Conservation (phyloP, 2,113 vertebrate genomes). For the Nansenia antarctica region DNA sequence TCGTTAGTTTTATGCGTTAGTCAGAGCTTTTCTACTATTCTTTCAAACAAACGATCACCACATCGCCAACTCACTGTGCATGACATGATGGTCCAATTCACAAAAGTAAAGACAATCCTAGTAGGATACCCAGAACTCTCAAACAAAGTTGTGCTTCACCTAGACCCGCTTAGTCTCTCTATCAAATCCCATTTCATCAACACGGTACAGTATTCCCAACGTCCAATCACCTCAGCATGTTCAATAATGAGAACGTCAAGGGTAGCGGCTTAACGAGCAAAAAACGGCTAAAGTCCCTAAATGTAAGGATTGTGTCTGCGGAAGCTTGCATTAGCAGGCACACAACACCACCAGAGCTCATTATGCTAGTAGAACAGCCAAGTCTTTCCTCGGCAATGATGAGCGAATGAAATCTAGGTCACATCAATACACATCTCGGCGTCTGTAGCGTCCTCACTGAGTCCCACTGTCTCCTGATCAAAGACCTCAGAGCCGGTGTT, state of each 20-base stretch:
- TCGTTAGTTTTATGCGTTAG: conserved; percentile 46
- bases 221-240: too few species aligned
- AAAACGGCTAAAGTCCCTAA: too few species aligned
- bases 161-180: conserved; percentile 30
- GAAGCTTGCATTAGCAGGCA: neutral
- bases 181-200: neutral
- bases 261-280: too few species aligned
- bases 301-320: too few species aligned
- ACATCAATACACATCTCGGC: conserved; percentile 62
- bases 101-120: conserved; percentile 38
- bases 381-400: conserved; percentile 42
- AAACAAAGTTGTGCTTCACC: conserved; percentile 70
- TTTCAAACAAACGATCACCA: neutral
- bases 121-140: conserved; percentile 66
- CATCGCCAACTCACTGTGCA: conserved; percentile 24
- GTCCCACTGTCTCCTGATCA: conserved; percentile 68
- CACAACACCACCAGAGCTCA: neutral
- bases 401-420: conserved; percentile 61
- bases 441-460: conserved; percentile 39
- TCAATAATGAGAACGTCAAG: too few species aligned
- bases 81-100: conserved; percentile 40
- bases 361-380: neutral
- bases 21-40: conserved; percentile 15
- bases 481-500: conserved; percentile 64
- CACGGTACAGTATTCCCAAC: too few species aligned